Conservation (phyloP, 2,888 invertebrate species). For the Aleiodes leptofemur region DNA sequence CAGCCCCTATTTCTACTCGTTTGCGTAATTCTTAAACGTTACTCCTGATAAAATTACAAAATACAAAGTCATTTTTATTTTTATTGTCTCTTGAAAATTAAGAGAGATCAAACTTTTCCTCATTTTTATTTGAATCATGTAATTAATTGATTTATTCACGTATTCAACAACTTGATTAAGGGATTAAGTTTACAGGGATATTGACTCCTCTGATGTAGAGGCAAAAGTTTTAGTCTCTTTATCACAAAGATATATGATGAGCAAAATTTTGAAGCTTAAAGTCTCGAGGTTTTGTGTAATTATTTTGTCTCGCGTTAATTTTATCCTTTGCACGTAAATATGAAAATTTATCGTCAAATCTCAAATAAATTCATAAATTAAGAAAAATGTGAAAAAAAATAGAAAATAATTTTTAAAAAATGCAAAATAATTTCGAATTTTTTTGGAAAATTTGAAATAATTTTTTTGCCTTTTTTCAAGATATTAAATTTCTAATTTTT, state of each 20-base stretch:
- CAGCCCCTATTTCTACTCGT: conserved; percentile 12
- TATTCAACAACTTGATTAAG: no score
- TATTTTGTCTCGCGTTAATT: not conserved
- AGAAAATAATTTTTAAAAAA: conserved; percentile 58
- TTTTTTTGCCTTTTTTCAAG: no score
- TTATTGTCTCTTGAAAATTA: not conserved
- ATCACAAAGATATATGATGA: no score
- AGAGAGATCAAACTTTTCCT: not conserved
- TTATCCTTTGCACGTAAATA: conserved; percentile 62
- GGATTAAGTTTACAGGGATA: no score
- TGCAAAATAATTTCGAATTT: not conserved
- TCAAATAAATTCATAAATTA: conserved; percentile 52
- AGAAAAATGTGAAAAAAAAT: conserved; percentile 16
- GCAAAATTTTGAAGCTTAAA: no score
- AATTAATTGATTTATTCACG: no score
- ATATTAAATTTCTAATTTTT: no score
- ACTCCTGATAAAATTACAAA: not conserved
- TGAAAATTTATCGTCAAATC: conserved; percentile 68
- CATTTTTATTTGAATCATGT: not conserved
- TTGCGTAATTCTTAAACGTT: conserved; percentile 17
- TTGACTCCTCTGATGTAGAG: no score
- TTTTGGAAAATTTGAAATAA: no score
- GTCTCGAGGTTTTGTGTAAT: not conserved
- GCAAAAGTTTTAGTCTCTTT: no score
- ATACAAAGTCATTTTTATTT: not conserved